These are phyloP conservation scores for Syngnathus floridae DNA, from an alignment of 2,113 vertebrate species.

Conservation along the genomic window DNA sequence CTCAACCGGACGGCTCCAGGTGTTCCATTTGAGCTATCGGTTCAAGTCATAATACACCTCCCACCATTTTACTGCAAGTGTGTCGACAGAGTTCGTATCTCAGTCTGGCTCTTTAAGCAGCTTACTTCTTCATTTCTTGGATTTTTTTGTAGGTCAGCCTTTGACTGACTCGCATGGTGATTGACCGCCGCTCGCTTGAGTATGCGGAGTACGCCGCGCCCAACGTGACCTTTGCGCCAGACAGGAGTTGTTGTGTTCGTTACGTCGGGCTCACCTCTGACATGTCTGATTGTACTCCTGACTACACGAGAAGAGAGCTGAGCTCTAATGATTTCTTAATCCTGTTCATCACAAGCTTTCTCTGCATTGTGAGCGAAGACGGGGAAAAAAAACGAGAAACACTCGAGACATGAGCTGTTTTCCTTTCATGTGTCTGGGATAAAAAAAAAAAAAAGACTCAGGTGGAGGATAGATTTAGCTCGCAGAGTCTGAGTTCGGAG, in stretches of 20 bases:
- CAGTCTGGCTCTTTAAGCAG: slow-evolving; percentile 43
- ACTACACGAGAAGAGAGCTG: slow-evolving; percentile 11
- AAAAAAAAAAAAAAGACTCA: slow-evolving; percentile 40
- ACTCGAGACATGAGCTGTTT: slow-evolving; percentile 14
- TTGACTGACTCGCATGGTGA: slow-evolving; percentile 2
- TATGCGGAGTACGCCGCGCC: slow-evolving; percentile 8
- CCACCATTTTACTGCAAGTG: slow-evolving; percentile 44
- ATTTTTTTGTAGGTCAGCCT: slow-evolving; percentile 20
- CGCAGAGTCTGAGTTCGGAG: slow-evolving; percentile 32
- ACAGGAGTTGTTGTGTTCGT: not conserved
- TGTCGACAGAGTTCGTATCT: slow-evolving; percentile 54
- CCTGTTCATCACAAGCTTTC: slow-evolving; percentile 50
- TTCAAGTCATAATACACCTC: slow-evolving; percentile 51
- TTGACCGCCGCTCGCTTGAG: slow-evolving; percentile 14
- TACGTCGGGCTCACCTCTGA: slow-evolving; percentile 20
- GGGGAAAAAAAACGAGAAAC: slow-evolving; percentile 28
- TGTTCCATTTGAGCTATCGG: slow-evolving; percentile 48
- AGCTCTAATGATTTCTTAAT: slow-evolving; percentile 40
- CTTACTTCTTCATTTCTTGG: slow-evolving; percentile 20
- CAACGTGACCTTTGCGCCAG: not conserved
- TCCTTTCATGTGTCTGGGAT: slow-evolving; percentile 20
- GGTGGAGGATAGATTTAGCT: slow-evolving; percentile 51
- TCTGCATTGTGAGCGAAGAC: slow-evolving; percentile 21
- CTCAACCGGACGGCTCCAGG: slow-evolving; percentile 20
- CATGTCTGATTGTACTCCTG: slow-evolving; percentile 14